Conservation (phyloP, 2,797 vertebrate genomes). For the Echeneis naucrates region DNA sequence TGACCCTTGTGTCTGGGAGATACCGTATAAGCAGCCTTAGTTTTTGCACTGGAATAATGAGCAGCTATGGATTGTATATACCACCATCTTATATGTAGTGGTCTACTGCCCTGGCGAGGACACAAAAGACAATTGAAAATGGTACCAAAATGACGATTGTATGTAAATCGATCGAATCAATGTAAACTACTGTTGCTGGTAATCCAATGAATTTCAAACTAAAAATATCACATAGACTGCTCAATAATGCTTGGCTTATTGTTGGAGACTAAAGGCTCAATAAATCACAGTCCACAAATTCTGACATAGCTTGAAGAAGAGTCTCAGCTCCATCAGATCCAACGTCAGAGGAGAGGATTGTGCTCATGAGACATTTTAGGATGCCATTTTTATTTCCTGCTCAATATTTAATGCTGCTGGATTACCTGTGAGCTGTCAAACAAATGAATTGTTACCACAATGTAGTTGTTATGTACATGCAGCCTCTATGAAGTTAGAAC, state of each 20-base stretch:
- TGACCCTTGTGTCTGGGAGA: constrained; percentile 36
- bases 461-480: constrained; percentile 68
- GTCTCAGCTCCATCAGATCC: neutral
- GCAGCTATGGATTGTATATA: constrained; percentile 9
- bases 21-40: constrained; percentile 15
- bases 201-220: constrained; percentile 12
- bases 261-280: constrained; percentile 12
- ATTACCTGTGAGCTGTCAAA: constrained; percentile 65
- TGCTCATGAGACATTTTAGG: neutral
- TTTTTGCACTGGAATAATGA: constrained; percentile 40
- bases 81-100: neutral
- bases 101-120: neutral
- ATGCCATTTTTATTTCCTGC: constrained; percentile 7
- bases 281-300: neutral
- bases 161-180: too few relatives aligned
- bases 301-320: neutral
- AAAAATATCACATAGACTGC: neutral
- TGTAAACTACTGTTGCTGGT: constrained; percentile 22
- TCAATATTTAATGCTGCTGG: constrained; percentile 63
- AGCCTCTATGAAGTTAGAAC: constrained; percentile 58
- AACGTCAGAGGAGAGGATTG: neutral
- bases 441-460: constrained; percentile 48
- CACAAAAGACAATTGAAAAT: neutral
- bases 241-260: neutral
- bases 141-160: neutral